Conservation (phyloP, 2,113 vertebrate genomes). For the Elaphurus davidianus region DNA sequence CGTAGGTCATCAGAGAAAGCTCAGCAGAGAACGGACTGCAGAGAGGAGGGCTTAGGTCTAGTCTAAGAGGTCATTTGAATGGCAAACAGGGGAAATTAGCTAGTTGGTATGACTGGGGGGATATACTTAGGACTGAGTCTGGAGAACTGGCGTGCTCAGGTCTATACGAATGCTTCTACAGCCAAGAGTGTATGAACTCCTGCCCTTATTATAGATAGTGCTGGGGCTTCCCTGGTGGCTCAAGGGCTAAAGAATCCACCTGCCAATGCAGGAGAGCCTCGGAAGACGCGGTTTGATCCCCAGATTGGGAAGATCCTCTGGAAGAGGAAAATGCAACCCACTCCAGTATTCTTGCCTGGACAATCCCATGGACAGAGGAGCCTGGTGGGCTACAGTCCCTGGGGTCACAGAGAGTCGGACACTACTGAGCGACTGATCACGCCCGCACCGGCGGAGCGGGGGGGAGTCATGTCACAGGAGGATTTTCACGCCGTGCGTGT, state of each 20-base stretch:
- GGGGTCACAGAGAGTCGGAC: neutral
- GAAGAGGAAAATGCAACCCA: neutral
- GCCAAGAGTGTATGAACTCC: neutral
- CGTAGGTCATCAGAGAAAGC: fast-evolving
- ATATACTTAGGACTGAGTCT: neutral
- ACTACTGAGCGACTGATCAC: no score
- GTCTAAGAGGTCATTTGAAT: neutral
- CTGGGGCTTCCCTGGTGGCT: neutral
- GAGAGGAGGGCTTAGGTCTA: neutral
- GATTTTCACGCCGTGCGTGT: neutral
- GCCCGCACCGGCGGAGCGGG: neutral
- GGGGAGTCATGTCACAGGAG: neutral
- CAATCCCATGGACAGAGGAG: neutral
- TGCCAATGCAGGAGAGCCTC: neutral
- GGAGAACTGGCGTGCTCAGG: fast-evolving
- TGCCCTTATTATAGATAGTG: neutral
- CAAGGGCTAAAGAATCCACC: neutral
- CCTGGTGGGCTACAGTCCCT: neutral
- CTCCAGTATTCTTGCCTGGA: neutral
- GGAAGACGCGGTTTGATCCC: fast-evolving
- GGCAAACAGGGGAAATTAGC: neutral
- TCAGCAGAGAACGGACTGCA: neutral
- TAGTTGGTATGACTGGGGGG: neutral
- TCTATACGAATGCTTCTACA: neutral
- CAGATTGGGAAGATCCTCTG: neutral